phyloP scores from a whole-genome alignment of 2,888 invertebrate genomes.

The Tetranychus truncatus region DNA sequence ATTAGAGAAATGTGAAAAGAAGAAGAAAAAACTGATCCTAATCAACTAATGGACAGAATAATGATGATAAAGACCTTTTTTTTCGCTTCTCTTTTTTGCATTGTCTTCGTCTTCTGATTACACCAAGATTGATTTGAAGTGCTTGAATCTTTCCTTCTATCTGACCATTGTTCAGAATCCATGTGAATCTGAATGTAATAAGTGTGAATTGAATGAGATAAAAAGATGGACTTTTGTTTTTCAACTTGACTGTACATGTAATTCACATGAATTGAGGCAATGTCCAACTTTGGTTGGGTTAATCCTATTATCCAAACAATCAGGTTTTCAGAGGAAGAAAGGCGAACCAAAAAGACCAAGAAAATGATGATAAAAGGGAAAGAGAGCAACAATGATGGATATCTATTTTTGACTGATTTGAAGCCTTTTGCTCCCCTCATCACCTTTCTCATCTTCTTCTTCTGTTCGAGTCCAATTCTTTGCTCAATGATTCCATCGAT shows the following conservation, averaged over 20 bases:
- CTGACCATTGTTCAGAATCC: not conserved
- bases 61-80: not conserved
- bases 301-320: slow-evolving; percentile 1
- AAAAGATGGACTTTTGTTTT: not conserved
- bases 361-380: not conserved
- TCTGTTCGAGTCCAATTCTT: no score
- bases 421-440: not conserved
- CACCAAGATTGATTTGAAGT: not conserved
- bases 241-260: not conserved
- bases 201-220: not conserved
- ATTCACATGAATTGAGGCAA: not conserved
- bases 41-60: not conserved
- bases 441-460: not conserved
- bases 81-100: not conserved
- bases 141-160: not conserved
- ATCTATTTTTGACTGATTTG: not conserved
- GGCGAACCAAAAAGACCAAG: not conserved
- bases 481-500: not conserved
- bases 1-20: no score
- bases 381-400: not conserved
- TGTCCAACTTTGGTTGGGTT: not conserved
- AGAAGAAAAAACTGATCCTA: not conserved
- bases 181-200: not conserved
- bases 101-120: not conserved
- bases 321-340: not conserved